Evolutionary conservation across 2,113 vertebrate genomes (phyloP), one percentile per base, ranked within the genome.

Genomic region (Scopus umbretta): DNA sequence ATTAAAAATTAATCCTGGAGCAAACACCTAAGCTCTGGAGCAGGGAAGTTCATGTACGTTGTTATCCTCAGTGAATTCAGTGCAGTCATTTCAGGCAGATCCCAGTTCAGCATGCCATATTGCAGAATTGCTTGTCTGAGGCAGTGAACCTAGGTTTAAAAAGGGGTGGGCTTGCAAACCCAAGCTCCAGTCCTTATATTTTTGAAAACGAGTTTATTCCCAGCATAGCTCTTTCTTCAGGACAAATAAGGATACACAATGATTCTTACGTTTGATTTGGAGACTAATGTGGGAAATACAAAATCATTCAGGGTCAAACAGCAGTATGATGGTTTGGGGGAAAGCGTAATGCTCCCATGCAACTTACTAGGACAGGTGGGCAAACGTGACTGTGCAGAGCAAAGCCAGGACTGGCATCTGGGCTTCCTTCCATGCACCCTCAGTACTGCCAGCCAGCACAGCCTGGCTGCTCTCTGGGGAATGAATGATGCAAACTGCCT

Each of bases 301-400:
- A 62, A 62, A 18, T 47, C 6, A 53, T 34, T 73, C 5, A 11
- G 47, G 11, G 9, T 66, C 16, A 25, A 72, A 61, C 17, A 75
- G 13, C 9, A 86, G 29, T 10, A 18, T 3, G 16, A 14, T 25
- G 7, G 5, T n/a, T 12, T 7, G n/a, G 15, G 23, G 30, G 18
- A 47, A 20, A 20, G 10, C 0, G 1, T 30, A 62, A 15, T 13
- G 15, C 8, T 78, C 25, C 27, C 15, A 3, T 21, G 17, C 2
- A 5, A 38, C 67, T 47, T 13, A 2, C 20, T 36, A 52, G 59
- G 36, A 42, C 0, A 3, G 22, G 9, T 30, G 27, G 30, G 23
- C 55, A 70, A 86, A 42, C 0, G 0, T 0, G 0, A 58, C 19
- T 0, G 2, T 1, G 4, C 16, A 62, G 26, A 68, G 8, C 4